Conservation (phyloP, 1,140 invertebrate genomes). For the Teleogryllus occipitalis region DNA sequence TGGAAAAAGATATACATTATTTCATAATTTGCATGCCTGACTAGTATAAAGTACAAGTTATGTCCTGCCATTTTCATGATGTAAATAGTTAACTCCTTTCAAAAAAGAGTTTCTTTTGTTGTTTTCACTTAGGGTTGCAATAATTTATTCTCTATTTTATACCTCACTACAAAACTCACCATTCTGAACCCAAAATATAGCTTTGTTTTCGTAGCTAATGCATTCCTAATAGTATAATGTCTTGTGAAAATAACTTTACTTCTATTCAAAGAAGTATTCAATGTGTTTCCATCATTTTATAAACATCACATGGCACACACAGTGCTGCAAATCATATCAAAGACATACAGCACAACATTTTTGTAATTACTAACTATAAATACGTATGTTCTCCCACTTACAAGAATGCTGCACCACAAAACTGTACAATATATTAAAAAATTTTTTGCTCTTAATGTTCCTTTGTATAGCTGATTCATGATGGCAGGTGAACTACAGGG, state of each 20-base stretch:
- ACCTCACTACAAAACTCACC: background rate
- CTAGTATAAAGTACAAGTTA: background rate
- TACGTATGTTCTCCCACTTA: background rate
- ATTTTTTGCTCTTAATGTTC: background rate
- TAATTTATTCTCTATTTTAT: background rate
- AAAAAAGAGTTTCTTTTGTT: background rate
- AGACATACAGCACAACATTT: background rate
- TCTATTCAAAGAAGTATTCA: no score
- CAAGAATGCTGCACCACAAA: background rate
- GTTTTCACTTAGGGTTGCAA: background rate
- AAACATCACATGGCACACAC: no score
- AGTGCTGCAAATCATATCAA: no score
- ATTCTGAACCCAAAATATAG: background rate
- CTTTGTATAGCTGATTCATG: background rate
- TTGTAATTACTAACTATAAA: background rate
- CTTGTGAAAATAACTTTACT: no score
- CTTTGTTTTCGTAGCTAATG: background rate
- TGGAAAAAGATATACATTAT: no score
- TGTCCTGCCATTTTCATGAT: background rate
- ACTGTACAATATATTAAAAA: background rate
- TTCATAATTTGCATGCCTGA: background rate
- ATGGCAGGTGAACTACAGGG: background rate
- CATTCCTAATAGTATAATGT: no score
- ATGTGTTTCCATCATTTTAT: no score
- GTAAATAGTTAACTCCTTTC: background rate